Base-by-base conservation (phyloP, 2,888 invertebrate species). In the Myathropa florea region DNA sequence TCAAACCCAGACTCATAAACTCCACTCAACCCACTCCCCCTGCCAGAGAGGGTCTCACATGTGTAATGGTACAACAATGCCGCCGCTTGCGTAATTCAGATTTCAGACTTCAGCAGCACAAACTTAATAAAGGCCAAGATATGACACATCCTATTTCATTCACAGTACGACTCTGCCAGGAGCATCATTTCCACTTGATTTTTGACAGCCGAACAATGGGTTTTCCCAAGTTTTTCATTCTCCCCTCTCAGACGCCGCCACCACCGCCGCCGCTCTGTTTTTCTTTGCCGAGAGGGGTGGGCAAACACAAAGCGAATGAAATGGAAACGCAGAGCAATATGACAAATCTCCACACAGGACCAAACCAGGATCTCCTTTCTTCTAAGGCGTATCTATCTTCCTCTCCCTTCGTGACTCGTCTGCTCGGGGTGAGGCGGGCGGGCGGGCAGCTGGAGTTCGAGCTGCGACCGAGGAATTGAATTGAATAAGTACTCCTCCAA, bases 141-240 rank as follows among this genome's bases (percentile, higher is more conserved):
- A 57, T 57, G 57, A 57, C 57, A 57, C 57, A 76, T 76, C 59
- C 67, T 63, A 61, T 70, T 77, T 61, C 68, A 77, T 77, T 70
- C 68, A 68, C 46, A 46, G 65, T 65, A 46, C 33, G 46, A 46
- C 24, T 21, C 65, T 46, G 39, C 65, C 65, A 65, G 61, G 53
- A 70, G 59, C 68, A 68, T 61, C 68, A 70, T 70, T 77, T 77
- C 68, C 63, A 55, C 63, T 64, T 71, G 64, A 71, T 53, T 57
- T 79, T 71, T 79, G 78, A 79, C 71, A 79, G 64, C 33, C 64
- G 64, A 79, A 79, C 70, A 79, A 79, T 71, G 78, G 39, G 39
- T 64, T 46, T 12, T 21, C 21, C 30, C 30, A 63, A 21, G 53
- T 64, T 67, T 67, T 67, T 18, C 30, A 21, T 33, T 21, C 7